These are phyloP conservation scores for Chrosomus eos DNA, from an alignment of 2,797 vertebrate genomes.

Conservation along the genomic window DNA sequence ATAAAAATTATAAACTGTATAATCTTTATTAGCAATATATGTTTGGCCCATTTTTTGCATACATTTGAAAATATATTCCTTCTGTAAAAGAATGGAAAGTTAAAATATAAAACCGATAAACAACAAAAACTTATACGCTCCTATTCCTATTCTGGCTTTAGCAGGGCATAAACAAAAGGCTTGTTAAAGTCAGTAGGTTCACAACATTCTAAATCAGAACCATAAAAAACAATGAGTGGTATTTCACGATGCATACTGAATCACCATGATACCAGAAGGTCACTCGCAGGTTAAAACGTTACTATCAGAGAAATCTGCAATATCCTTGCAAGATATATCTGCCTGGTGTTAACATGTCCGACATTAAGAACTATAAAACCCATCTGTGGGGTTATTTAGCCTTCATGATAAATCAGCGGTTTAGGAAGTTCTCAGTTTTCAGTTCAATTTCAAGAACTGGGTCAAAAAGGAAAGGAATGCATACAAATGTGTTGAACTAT, in stretches of 20 bases:
- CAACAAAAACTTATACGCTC: neutral
- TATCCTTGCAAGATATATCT: constrained; percentile 32
- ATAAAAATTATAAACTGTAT: neutral
- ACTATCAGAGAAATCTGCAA: constrained; percentile 32
- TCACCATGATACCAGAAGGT: constrained; percentile 43
- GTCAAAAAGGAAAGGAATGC: neutral
- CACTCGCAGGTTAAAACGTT: constrained; percentile 38
- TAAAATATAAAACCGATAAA: constrained; percentile 8
- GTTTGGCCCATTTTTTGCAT: neutral
- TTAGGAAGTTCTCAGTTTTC: constrained; percentile 9
- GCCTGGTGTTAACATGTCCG: neutral
- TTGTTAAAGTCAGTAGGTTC: constrained; percentile 37
- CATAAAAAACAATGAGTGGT: constrained; percentile 44
- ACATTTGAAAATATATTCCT: neutral
- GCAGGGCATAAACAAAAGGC: constrained; percentile 23
- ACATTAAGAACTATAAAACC: constrained; percentile 3
- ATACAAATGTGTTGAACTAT: constrained; percentile 7
- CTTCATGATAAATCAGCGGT: constrained; percentile 18
- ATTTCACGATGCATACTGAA: constrained; percentile 35
- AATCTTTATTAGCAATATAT: neutral
- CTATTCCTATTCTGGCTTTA: neutral
- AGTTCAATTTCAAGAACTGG: neutral
- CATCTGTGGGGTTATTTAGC: neutral
- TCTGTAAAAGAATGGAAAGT: neutral
- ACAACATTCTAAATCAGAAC: constrained; percentile 14